A percentile compares a stretch with the other conserved stretches of the same genome.
Evolutionary conservation across 2,888 invertebrate genomes (phyloP).

Genomic region (Perizoma affinitatum): DNA sequence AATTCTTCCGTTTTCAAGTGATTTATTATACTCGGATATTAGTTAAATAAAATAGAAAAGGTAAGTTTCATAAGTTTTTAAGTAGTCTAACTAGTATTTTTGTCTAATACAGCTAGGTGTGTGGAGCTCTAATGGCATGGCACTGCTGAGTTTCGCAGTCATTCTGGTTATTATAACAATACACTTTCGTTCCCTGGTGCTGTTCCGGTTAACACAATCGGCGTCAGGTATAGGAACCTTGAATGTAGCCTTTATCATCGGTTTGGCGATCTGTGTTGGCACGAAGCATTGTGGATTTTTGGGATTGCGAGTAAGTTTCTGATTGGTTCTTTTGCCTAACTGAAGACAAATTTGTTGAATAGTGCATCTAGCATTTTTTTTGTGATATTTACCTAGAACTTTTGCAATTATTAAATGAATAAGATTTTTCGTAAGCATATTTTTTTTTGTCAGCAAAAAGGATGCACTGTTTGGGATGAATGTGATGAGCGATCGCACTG

Average conservation of each 20-base stretch:
- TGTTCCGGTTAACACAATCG: background rate
- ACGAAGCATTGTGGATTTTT: background rate
- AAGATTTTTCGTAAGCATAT: too few species aligned
- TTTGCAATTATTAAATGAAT: too few species aligned
- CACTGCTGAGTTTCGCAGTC: background rate
- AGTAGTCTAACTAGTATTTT: conserved; percentile 1
- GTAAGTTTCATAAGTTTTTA: background rate
- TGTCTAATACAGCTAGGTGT: conserved; percentile 5
- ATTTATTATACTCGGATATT: too few species aligned
- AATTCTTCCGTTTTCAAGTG: too few species aligned
- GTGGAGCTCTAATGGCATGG: conserved; percentile 6
- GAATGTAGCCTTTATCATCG: background rate
- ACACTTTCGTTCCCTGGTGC: background rate
- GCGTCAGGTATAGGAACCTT: background rate
- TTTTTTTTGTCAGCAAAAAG: too few species aligned
- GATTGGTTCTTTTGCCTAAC: too few species aligned
- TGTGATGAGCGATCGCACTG: too few species aligned
- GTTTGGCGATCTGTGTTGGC: conserved; percentile 1
- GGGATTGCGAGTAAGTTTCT: conserved; percentile 1
- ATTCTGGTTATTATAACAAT: conserved; percentile 2
- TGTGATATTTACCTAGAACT: too few species aligned
- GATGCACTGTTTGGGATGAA: too few species aligned
- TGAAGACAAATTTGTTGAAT: too few species aligned
- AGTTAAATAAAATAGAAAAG: background rate
- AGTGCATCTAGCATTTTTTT: too few species aligned